phyloP scores from a whole-genome alignment of 30 jellyfish, hydroid and myxozoan species.

The Aurelia aurita region DNA sequence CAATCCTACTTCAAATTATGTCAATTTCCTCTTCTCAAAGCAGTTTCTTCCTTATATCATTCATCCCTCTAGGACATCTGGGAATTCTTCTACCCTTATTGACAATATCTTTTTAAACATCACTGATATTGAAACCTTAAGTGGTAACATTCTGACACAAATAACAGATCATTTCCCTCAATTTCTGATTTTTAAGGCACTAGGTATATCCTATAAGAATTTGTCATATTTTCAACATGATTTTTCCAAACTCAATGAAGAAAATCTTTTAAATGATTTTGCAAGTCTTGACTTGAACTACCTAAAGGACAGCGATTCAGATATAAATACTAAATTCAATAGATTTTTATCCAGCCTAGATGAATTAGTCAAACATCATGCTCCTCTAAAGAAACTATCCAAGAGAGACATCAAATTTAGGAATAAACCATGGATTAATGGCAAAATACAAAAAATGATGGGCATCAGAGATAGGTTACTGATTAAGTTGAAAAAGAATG shows the following conservation, averaged over 20 bases:
- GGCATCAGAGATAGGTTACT: too few relatives aligned
- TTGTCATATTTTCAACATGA: neutral
- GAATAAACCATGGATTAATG: slow-evolving; percentile 3
- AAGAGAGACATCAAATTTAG: too few relatives aligned
- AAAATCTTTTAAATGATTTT: neutral
- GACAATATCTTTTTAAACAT: too few relatives aligned
- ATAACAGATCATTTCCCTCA: slow-evolving; percentile 3
- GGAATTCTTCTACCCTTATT: too few relatives aligned
- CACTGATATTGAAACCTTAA: too few relatives aligned
- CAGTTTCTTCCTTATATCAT: too few relatives aligned
- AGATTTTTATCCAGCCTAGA: slow-evolving; percentile 2
- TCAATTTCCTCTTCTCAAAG: too few relatives aligned
- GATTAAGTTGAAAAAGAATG: neutral
- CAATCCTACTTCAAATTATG: too few relatives aligned
- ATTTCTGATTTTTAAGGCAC: neutral
- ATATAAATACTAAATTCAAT: too few relatives aligned
- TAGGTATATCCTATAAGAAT: neutral
- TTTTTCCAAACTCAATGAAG: slow-evolving; percentile 1
- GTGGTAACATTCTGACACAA: too few relatives aligned
- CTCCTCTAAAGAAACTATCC: neutral
- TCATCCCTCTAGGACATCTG: too few relatives aligned
- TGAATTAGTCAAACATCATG: neutral
- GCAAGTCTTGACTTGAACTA: neutral
- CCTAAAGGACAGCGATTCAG: neutral
- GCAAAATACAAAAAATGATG: neutral